Evolutionary conservation across 2,888 invertebrate genomes (phyloP).

Genomic region (Chaetogeoica ovagalla): DNA sequence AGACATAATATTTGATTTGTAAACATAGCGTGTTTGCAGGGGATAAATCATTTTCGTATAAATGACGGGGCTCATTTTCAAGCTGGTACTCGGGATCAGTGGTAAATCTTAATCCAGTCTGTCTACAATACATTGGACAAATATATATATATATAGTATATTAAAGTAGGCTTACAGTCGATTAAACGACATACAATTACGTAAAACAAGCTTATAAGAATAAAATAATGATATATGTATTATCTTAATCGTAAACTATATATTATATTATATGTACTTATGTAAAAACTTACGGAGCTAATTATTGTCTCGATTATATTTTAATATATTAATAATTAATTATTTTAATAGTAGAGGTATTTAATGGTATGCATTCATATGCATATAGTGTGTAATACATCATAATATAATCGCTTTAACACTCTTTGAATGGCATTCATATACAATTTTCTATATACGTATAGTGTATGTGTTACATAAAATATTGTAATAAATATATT

Average conservation of each 20-base stretch:
- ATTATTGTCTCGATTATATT: conserved; percentile 38
- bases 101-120: too few species aligned
- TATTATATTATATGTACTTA: conserved; percentile 21
- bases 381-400: not conserved
- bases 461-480: not conserved
- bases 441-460: not conserved
- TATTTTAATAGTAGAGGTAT: conserved; percentile 39
- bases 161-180: not conserved
- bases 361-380: conserved; percentile 12
- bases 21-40: too few species aligned
- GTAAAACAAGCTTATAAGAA: conserved; percentile 24
- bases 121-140: not conserved
- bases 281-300: conserved; percentile 24
- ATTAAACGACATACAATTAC: not conserved
- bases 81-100: too few species aligned
- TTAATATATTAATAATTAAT: conserved; percentile 10
- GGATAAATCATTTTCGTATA: too few species aligned
- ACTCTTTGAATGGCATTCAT: not conserved
- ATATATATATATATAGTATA: not conserved
- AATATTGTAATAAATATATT: not conserved
- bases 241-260: conserved; percentile 8
- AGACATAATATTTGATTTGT: not conserved
- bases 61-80: too few species aligned
- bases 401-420: not conserved
- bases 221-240: conserved; percentile 24